A percentile compares a stretch with the other conserved stretches of the same genome.
These are phyloP conservation scores for Cantharis lateralis DNA, from an alignment of 2,888 invertebrate species.

Conservation along the genomic window DNA sequence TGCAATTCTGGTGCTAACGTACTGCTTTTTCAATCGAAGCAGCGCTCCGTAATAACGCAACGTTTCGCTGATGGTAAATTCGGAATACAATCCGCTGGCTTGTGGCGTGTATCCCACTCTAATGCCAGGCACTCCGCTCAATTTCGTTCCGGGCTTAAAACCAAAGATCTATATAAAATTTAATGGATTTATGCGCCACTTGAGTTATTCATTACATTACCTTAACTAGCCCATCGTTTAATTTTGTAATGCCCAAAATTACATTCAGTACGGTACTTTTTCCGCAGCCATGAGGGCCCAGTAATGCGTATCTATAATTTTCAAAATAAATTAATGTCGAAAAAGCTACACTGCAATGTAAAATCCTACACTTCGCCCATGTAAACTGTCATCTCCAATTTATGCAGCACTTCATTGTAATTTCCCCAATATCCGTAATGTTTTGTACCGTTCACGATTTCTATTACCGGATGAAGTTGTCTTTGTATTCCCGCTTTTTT, in stretches of 20 bases:
- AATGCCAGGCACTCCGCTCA: constrained; percentile 28
- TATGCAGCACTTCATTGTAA: constrained; percentile 26
- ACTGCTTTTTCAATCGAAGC: constrained; percentile 17
- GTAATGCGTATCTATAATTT: constrained; percentile 29
- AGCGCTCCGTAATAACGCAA: constrained; percentile 28
- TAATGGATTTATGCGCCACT: background rate
- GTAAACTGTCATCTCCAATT: constrained; percentile 28
- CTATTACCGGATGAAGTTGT: constrained; percentile 28
- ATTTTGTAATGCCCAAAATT: constrained; percentile 28
- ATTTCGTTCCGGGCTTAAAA: constrained; percentile 21
- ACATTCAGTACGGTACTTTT: constrained; percentile 33
- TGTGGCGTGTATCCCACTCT: constrained; percentile 32
- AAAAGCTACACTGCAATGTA: too few species aligned
- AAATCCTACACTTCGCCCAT: constrained; percentile 30
- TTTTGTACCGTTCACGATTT: constrained; percentile 29
- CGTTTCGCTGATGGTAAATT: constrained; percentile 31
- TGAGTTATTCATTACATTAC: constrained; percentile 7
- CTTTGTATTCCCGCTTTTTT: background rate
- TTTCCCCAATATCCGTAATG: constrained; percentile 26
- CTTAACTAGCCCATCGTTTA: constrained; percentile 29
- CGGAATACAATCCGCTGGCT: constrained; percentile 23
- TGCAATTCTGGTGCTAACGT: constrained; percentile 25
- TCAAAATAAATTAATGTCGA: background rate
- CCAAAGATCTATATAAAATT: constrained; percentile 30
- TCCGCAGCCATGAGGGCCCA: constrained; percentile 33